Percentiles rank a stretch among this genome's conserved stretches.
phyloP scores from a whole-genome alignment of 2,797 vertebrate genomes.

The Thaleichthys pacificus region DNA sequence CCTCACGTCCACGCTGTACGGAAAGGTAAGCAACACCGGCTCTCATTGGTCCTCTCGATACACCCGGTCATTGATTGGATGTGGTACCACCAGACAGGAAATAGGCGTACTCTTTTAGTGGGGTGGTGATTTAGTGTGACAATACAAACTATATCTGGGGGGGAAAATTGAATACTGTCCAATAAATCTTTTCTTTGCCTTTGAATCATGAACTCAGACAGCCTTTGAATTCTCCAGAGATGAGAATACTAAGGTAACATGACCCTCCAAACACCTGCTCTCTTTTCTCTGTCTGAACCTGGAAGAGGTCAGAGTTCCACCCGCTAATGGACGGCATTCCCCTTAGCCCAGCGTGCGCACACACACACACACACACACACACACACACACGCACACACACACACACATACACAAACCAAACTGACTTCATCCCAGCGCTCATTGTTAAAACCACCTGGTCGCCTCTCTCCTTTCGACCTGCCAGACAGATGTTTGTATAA shows the following conservation, averaged over 20 bases:
- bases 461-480: constrained; percentile 20
- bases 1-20: constrained; percentile 89
- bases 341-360: not conserved
- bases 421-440: not conserved
- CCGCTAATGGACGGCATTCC: constrained; percentile 30
- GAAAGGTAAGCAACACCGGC: constrained; percentile 80
- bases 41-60: constrained; percentile 1
- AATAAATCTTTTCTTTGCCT: too few species aligned
- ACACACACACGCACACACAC: too few species aligned
- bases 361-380: constrained; percentile 33
- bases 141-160: constrained; percentile 15
- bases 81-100: not conserved
- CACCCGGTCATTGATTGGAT: not conserved
- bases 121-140: not conserved
- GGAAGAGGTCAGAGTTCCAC: constrained; percentile 58
- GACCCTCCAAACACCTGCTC: constrained; percentile 60
- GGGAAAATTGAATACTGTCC: constrained; percentile 28
- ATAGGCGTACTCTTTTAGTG: not conserved
- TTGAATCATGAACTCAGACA: too few species aligned
- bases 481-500: constrained; percentile 43
- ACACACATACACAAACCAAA: constrained; percentile 5
- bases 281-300: constrained; percentile 26
- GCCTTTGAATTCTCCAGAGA: constrained; percentile 29
- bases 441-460: constrained; percentile 16
- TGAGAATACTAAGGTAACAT: constrained; percentile 50